Conservation (phyloP, 2,113 vertebrate genomes). For the Girardinichthys multiradiatus region DNA sequence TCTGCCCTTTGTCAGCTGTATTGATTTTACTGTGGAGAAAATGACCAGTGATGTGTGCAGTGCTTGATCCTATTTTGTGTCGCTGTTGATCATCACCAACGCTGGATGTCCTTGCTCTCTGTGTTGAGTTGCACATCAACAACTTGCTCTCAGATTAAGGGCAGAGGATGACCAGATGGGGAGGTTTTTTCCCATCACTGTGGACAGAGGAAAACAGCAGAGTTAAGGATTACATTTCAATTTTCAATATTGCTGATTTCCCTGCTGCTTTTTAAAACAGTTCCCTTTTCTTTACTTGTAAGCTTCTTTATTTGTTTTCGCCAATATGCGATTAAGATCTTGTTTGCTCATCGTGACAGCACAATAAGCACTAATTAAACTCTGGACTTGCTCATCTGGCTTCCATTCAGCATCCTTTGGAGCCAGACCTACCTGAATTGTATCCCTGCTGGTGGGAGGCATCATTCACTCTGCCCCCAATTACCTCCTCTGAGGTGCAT, state of each 20-base stretch:
- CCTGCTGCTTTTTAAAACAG: slow-evolving; percentile 23
- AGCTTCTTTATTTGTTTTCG: background rate
- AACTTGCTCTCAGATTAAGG: slow-evolving; percentile 39
- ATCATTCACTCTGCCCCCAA: slow-evolving; percentile 65
- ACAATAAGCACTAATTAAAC: slow-evolving; percentile 4
- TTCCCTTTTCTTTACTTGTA: background rate
- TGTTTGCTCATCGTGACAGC: background rate
- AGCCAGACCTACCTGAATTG: slow-evolving; percentile 26
- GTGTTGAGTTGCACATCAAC: slow-evolving; percentile 12
- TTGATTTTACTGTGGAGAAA: slow-evolving; percentile 39
- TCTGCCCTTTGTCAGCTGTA: slow-evolving; percentile 12
- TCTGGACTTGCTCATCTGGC: slow-evolving; percentile 17
- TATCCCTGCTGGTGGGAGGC: slow-evolving; percentile 22
- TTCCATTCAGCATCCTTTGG: slow-evolving; percentile 15
- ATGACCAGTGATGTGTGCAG: background rate
- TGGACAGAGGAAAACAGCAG: slow-evolving; percentile 4
- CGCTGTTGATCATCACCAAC: slow-evolving; percentile 39
- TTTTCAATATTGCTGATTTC: slow-evolving; percentile 35
- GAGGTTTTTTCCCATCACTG: slow-evolving; percentile 44
- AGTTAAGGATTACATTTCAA: slow-evolving; percentile 48
- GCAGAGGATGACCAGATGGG: slow-evolving; percentile 66
- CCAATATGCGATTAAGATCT: background rate
- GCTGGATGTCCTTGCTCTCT: slow-evolving; percentile 13
- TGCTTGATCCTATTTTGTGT: slow-evolving; percentile 17
- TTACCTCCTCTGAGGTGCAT: slow-evolving; percentile 69